These are phyloP conservation scores for Gari tellinella DNA, from an alignment of 2,888 invertebrate genomes.

Conservation along the genomic window DNA sequence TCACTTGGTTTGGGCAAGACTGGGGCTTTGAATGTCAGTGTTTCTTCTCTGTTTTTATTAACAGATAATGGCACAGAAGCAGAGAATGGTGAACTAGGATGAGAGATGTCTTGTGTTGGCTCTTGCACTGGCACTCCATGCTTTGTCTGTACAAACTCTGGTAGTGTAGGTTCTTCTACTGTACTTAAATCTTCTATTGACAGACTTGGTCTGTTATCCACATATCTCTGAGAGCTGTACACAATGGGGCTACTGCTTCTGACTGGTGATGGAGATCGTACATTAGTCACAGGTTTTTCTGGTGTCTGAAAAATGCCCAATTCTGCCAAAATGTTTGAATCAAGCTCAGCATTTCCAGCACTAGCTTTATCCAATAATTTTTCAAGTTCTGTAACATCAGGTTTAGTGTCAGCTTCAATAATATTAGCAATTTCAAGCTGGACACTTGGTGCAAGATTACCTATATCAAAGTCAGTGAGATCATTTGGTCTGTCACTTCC, in stretches of 20 bases:
- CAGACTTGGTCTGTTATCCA: constrained; percentile 25
- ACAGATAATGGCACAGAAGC: background rate
- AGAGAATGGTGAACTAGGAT: background rate
- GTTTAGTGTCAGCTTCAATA: constrained; percentile 71
- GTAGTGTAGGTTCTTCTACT: constrained; percentile 17
- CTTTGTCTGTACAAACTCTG: constrained; percentile 10
- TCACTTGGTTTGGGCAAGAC: too few species aligned
- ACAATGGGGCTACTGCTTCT: constrained; percentile 4
- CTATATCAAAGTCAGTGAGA: constrained; percentile 63
- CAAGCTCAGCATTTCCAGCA: constrained; percentile 42
- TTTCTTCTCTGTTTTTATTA: background rate
- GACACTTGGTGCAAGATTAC: constrained; percentile 69
- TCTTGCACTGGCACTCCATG: constrained; percentile 1
- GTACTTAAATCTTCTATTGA: constrained; percentile 30
- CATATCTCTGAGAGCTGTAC: background rate
- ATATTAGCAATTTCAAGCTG: constrained; percentile 74
- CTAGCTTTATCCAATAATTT: constrained; percentile 43
- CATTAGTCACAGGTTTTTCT: background rate
- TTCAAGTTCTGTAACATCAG: constrained; percentile 63
- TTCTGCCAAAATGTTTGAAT: constrained; percentile 41
- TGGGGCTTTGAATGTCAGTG: background rate
- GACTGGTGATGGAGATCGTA: background rate
- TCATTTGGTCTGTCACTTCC: constrained; percentile 47
- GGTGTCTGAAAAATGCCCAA: constrained; percentile 20
- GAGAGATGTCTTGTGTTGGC: background rate